A percentile compares a stretch with the other conserved stretches of the same genome.
Evolutionary conservation across 2,888 invertebrate genomes (phyloP).

Genomic region (Icerya purchasi): DNA sequence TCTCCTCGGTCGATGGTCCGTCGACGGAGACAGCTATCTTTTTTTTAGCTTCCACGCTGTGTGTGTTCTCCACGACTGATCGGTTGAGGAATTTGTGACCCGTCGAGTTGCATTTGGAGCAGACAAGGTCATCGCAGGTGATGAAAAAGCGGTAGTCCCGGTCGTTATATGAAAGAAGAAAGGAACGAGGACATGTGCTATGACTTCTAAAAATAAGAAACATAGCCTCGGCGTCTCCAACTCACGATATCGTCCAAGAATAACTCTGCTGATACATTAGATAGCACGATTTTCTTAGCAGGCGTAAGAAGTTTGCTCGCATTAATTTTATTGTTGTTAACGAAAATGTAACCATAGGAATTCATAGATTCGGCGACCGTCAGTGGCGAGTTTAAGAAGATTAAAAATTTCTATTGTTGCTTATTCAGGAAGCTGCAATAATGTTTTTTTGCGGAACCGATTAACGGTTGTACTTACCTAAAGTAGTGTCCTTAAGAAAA

Average conservation of each 20-base stretch:
- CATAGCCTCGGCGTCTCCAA: too few species aligned
- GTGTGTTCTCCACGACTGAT: not conserved
- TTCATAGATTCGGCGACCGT: not conserved
- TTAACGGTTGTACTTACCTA: too few species aligned
- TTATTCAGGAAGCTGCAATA: not conserved
- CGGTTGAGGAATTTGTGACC: not conserved
- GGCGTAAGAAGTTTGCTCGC: too few species aligned
- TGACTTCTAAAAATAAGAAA: not conserved
- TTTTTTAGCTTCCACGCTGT: not conserved
- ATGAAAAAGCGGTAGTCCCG: not conserved
- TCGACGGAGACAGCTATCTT: not conserved
- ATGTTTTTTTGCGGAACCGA: not conserved
- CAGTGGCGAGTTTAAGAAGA: not conserved
- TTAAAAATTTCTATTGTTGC: not conserved
- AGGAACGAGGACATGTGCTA: not conserved
- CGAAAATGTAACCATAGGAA: not conserved
- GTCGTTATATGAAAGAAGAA: not conserved
- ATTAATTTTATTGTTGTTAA: not conserved
- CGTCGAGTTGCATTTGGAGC: not conserved
- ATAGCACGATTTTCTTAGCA: not conserved
- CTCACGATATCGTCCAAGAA: too few species aligned
- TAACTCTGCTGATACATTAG: not conserved
- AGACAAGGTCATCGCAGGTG: not conserved
- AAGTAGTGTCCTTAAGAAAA: too few species aligned
- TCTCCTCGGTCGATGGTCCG: too few species aligned